These are phyloP conservation scores for Montipora capitata DNA, from an alignment of 92 coral and sea anemone species.

Conservation along the genomic window DNA sequence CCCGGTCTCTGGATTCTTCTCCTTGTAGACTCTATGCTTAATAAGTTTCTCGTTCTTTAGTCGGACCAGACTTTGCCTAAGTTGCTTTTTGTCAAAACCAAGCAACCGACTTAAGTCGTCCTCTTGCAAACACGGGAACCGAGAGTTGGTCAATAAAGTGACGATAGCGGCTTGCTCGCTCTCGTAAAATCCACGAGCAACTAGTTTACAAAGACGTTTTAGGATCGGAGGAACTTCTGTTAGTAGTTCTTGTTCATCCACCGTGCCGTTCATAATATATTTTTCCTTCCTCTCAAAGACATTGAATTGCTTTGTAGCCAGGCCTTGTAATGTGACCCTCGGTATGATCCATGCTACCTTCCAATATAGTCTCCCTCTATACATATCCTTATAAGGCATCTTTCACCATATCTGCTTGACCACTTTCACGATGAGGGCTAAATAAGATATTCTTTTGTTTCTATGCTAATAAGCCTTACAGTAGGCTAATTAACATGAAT, in stretches of 20 bases:
- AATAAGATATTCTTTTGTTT: too few species aligned
- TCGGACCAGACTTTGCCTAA: slow-evolving; percentile 83
- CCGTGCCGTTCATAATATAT: slow-evolving; percentile 82
- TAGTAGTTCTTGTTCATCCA: slow-evolving; percentile 94
- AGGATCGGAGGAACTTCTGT: slow-evolving; percentile 91
- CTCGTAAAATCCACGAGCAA: slow-evolving; percentile 92
- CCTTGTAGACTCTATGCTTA: slow-evolving; percentile 92
- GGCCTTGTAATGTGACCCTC: slow-evolving; percentile 1
- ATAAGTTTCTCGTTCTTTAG: slow-evolving; percentile 96
- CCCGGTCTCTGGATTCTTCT: slow-evolving; percentile 94
- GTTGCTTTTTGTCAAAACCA: slow-evolving; percentile 95
- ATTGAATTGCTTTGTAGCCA: neutral
- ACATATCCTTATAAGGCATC: too few species aligned
- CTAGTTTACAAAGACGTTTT: slow-evolving; percentile 89
- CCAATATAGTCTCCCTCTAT: too few species aligned
- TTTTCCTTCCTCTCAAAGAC: too few species aligned
- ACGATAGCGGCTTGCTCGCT: slow-evolving; percentile 89
- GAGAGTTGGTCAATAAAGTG: slow-evolving; percentile 88
- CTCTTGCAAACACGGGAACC: slow-evolving; percentile 94
- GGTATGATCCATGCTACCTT: too few species aligned
- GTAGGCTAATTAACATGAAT: too few species aligned
- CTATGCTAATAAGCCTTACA: too few species aligned
- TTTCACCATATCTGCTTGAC: too few species aligned
- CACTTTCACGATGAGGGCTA: too few species aligned
- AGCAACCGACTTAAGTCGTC: slow-evolving; percentile 91